Conservation (phyloP, 2,797 vertebrate genomes). For the Halcyon chelicuti region DNA sequence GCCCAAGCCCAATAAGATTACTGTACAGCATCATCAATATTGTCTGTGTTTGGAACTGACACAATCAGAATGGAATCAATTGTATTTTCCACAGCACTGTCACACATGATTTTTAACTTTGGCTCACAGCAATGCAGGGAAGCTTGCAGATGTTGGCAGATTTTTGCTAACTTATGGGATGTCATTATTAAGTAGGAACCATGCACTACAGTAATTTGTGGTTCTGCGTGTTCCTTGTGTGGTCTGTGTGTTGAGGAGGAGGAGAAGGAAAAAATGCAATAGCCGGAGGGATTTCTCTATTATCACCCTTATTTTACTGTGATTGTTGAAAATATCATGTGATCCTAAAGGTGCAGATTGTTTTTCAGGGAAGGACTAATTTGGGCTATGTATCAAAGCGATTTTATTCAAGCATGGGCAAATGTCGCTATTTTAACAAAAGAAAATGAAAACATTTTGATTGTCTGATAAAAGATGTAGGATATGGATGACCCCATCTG, state of each 20-base stretch:
- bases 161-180: constrained; percentile 78
- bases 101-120: constrained; percentile 83
- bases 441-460: constrained; percentile 3
- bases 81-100: constrained; percentile 80
- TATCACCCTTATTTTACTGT: constrained; percentile 61
- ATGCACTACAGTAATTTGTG: constrained; percentile 74
- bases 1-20: constrained; percentile 84
- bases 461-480: constrained; percentile 40
- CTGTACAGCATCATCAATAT: constrained; percentile 83
- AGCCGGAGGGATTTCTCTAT: constrained; percentile 57
- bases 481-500: background rate
- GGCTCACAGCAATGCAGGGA: constrained; percentile 77
- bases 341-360: constrained; percentile 47
- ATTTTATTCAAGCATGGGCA: constrained; percentile 32
- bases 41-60: constrained; percentile 82
- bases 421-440: background rate
- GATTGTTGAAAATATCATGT: constrained; percentile 61
- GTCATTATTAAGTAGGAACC: constrained; percentile 80
- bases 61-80: constrained; percentile 84
- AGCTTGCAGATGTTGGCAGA: constrained; percentile 81
- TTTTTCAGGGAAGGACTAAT: constrained; percentile 64
- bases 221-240: constrained; percentile 68
- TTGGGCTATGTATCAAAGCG: constrained; percentile 43
- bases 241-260: constrained; percentile 52
- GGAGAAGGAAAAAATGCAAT: constrained; percentile 51